These are phyloP conservation scores for Cryptus armator DNA, from an alignment of 2,888 invertebrate species.

Conservation along the genomic window DNA sequence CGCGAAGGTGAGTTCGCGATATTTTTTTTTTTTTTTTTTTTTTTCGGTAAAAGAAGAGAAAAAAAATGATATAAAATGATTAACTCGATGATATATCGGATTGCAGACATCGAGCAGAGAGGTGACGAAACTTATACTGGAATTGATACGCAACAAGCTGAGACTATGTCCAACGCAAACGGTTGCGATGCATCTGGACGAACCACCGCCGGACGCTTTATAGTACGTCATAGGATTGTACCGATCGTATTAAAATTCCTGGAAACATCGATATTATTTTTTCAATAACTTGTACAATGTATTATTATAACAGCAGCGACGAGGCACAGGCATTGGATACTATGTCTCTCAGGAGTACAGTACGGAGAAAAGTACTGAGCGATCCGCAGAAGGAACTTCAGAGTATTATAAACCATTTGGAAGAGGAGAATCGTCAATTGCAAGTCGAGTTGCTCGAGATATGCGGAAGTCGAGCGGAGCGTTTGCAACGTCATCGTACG, in stretches of 20 bases:
- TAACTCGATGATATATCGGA: constrained; percentile 10
- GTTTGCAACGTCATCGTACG: constrained; percentile 88
- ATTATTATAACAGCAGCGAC: constrained; percentile 69
- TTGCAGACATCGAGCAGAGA: constrained; percentile 81
- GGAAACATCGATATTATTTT: constrained; percentile 18
- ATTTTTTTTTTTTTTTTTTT: background rate
- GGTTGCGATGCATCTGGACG: constrained; percentile 75
- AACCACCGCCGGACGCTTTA: constrained; percentile 74
- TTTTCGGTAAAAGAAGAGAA: constrained; percentile 30
- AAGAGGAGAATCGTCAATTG: constrained; percentile 88
- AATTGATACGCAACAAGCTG: constrained; percentile 83
- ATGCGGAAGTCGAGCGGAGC: constrained; percentile 81
- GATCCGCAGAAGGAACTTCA: constrained; percentile 89
- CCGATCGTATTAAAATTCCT: constrained; percentile 10
- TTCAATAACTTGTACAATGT: background rate
- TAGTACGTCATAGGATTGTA: constrained; percentile 72
- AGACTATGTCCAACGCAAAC: constrained; percentile 81
- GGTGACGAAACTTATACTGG: constrained; percentile 82
- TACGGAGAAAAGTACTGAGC: constrained; percentile 79
- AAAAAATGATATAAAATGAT: constrained; percentile 34
- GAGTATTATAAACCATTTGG: constrained; percentile 90
- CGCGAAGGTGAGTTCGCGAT: constrained; percentile 82
- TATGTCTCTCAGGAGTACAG: constrained; percentile 79
- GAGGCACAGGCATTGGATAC: constrained; percentile 78
- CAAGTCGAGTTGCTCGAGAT: constrained; percentile 82